phyloP scores from a whole-genome alignment of 2,113 vertebrate species.

The Coptodon bakossiorum region DNA sequence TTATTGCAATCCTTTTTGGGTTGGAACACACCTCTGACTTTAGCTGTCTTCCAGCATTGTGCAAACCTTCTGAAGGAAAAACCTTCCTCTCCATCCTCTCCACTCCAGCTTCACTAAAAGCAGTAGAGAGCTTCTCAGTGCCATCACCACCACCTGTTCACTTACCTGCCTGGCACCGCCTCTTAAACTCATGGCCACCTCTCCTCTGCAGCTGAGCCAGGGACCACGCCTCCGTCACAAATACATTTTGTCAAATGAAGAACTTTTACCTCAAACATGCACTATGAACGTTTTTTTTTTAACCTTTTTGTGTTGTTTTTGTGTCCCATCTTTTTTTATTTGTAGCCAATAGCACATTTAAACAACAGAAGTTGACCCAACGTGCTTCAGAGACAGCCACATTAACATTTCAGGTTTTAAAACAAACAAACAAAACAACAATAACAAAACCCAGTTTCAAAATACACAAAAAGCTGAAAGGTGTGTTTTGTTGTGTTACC shows the following conservation, averaged over 20 bases:
- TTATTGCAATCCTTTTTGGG: neutral
- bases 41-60: accelerated
- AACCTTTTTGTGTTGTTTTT: neutral
- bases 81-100: neutral
- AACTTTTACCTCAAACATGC: neutral
- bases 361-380: neutral
- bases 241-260: neutral
- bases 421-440: neutral
- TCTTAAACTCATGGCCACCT: neutral
- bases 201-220: neutral
- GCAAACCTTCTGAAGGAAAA: neutral
- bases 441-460: neutral
- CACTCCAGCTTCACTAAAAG: neutral
- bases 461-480: accelerated
- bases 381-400: neutral
- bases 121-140: neutral
- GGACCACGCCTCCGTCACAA: neutral
- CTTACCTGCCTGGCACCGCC: neutral
- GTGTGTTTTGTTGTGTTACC: neutral
- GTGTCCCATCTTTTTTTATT: neutral
- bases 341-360: accelerated
- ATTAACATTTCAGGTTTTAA: neutral
- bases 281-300: accelerated
- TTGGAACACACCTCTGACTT: neutral
- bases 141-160: neutral